Evolutionary conservation across 2,888 invertebrate species (phyloP).

Genomic region (Euzophera pinguis): DNA sequence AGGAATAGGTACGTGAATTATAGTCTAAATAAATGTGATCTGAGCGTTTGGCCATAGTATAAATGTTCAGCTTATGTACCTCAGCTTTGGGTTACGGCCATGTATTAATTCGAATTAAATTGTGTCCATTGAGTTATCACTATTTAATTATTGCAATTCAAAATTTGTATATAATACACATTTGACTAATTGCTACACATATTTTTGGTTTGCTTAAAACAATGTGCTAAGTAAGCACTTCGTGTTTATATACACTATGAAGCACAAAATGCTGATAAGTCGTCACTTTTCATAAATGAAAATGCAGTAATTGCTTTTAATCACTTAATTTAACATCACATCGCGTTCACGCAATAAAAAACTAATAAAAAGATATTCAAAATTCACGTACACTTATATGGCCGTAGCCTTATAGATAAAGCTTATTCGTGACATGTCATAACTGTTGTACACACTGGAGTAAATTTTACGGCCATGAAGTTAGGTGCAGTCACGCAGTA

Average conservation of each 20-base stretch:
- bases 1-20: constrained; percentile 71
- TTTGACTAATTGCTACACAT: background rate
- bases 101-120: constrained; percentile 11
- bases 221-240: too few species aligned
- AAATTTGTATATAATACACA: background rate
- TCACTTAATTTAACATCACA: constrained; percentile 10
- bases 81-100: constrained; percentile 46
- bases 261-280: too few species aligned
- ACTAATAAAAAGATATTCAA: background rate
- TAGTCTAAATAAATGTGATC: constrained; percentile 67
- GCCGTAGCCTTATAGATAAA: constrained; percentile 30
- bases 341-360: background rate
- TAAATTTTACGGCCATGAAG: background rate
- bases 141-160: background rate
- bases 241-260: too few species aligned
- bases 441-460: constrained; percentile 23
- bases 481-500: background rate
- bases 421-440: constrained; percentile 47
- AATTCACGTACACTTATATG: constrained; percentile 8
- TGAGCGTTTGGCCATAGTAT: constrained; percentile 57
- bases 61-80: constrained; percentile 62
- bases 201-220: too few species aligned
- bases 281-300: too few species aligned
- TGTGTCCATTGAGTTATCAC: background rate
- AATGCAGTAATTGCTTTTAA: background rate